These are phyloP conservation scores for Chironomus striatipennis DNA, from an alignment of 1,140 invertebrate genomes.

Conservation along the genomic window DNA sequence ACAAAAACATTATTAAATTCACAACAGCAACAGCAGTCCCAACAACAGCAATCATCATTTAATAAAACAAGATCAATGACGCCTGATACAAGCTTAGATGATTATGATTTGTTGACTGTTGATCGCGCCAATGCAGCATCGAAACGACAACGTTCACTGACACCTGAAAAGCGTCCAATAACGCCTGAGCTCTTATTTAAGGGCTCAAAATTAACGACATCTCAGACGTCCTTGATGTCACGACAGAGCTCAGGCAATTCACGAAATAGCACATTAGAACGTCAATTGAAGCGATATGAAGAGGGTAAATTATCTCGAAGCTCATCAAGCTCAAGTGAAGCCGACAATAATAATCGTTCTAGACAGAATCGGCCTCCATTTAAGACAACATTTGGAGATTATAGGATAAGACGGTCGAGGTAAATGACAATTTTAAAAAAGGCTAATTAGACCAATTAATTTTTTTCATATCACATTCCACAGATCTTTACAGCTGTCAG, in stretches of 20 bases:
- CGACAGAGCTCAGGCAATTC: constrained; percentile 36
- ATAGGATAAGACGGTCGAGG: constrained; percentile 38
- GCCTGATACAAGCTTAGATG: constrained; percentile 4
- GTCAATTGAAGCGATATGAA: constrained; percentile 32
- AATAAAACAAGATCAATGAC: constrained; percentile 14
- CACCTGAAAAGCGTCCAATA: constrained; percentile 36
- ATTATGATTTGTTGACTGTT: constrained; percentile 29
- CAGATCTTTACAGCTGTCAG: constrained; percentile 38
- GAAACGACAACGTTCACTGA: constrained; percentile 37
- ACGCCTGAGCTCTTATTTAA: constrained; percentile 37
- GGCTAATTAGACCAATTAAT: neutral
- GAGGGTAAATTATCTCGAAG: constrained; percentile 37
- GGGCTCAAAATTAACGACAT: constrained; percentile 30
- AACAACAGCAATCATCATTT: neutral
- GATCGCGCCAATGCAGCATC: constrained; percentile 33
- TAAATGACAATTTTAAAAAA: constrained; percentile 26
- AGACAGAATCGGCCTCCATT: neutral
- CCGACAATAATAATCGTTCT: constrained; percentile 29
- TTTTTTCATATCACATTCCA: constrained; percentile 24
- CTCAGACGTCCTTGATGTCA: constrained; percentile 34
- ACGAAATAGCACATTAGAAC: constrained; percentile 36
- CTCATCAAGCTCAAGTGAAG: constrained; percentile 39
- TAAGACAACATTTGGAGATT: constrained; percentile 34
- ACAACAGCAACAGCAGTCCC: constrained; percentile 3
- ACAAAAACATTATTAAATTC: constrained; percentile 2